Conservation (phyloP, 53 echinoderm and acorn worm species). For the Holothuria scabra region DNA sequence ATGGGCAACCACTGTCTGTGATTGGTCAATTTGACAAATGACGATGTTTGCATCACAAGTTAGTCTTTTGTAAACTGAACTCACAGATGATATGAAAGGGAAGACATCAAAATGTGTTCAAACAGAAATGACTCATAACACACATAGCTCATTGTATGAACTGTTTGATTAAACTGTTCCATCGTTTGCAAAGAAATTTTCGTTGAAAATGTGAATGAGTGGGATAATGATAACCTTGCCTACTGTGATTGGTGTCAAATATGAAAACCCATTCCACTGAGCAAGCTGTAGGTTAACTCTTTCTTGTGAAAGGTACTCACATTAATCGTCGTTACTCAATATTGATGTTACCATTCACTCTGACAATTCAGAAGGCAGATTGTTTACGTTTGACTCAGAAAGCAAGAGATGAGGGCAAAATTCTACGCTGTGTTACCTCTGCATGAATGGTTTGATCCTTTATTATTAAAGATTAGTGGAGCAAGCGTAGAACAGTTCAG, state of each 20-base stretch:
- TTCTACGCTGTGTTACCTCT: constrained; percentile 11
- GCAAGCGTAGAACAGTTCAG: background rate
- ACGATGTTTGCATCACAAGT: constrained; percentile 28
- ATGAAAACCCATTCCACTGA: too few species aligned
- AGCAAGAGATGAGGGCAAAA: background rate
- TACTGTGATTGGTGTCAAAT: too few species aligned
- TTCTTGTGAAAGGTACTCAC: too few species aligned
- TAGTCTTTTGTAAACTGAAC: background rate
- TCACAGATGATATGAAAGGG: background rate
- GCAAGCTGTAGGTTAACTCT: too few species aligned
- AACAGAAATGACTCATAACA: constrained; percentile 27
- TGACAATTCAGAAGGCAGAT: too few species aligned
- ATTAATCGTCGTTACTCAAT: too few species aligned
- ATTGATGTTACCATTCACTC: too few species aligned
- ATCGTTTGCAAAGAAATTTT: too few species aligned
- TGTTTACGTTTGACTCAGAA: background rate
- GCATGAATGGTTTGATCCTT: constrained; percentile 15
- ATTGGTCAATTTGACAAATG: constrained; percentile 1
- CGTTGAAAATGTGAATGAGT: too few species aligned
- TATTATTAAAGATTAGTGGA: background rate
- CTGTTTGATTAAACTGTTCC: too few species aligned
- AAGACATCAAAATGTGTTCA: constrained; percentile 21
- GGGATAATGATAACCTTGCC: too few species aligned
- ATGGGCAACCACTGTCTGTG: background rate
- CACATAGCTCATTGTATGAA: too few species aligned